phyloP scores from a whole-genome alignment of 2,113 vertebrate species.

The Baryphthengus martii region DNA sequence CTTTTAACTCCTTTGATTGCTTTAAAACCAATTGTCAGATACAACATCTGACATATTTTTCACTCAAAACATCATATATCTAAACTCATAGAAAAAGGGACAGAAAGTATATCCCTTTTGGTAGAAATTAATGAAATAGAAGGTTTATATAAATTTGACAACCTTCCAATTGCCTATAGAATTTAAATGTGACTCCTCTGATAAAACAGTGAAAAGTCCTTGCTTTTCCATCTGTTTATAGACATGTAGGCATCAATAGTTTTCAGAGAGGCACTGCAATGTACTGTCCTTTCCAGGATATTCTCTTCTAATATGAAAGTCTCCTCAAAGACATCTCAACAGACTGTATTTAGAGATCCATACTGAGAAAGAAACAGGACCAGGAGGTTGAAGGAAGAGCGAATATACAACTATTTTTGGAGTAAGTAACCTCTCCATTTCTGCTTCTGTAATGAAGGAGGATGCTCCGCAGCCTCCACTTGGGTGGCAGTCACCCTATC shows the following conservation, averaged over 20 bases:
- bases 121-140: background rate
- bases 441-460: background rate
- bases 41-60: background rate
- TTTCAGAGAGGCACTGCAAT: background rate
- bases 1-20: background rate
- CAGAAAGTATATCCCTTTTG: background rate
- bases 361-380: background rate
- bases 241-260: rapidly evolving
- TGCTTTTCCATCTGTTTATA: background rate
- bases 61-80: background rate
- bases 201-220: background rate
- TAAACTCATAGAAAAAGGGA: background rate
- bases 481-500: background rate
- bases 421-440: background rate
- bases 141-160: background rate
- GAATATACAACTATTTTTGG: background rate
- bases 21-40: background rate
- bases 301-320: background rate
- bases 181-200: background rate
- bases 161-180: background rate
- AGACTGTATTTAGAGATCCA: background rate
- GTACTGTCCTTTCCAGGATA: background rate
- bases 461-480: background rate
- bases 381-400: background rate
- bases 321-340: background rate